Conservation (phyloP, 2,888 invertebrate genomes). For the Hirtodrosophila cameraria region DNA sequence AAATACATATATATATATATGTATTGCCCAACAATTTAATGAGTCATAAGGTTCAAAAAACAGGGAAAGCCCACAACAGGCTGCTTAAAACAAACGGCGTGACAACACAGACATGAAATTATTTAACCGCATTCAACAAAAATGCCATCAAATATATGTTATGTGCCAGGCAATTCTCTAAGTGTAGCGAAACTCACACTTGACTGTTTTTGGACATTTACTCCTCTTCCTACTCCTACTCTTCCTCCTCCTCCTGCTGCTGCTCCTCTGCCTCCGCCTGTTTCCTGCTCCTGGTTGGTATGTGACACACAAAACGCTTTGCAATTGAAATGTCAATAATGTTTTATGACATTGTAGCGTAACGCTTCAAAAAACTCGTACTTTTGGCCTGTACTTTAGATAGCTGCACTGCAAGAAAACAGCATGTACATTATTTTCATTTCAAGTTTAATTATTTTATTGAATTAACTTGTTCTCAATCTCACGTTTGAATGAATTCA, state of each 20-base stretch:
- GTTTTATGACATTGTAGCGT: slow-evolving; percentile 63
- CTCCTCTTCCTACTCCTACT: background rate
- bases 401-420: slow-evolving; percentile 19
- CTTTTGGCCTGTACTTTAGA: background rate
- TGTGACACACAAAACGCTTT: slow-evolving; percentile 56
- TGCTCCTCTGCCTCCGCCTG: background rate
- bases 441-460: too few species aligned
- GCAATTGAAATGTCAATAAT: slow-evolving; percentile 79
- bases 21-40: slow-evolving; percentile 59
- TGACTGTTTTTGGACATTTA: background rate
- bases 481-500: too few species aligned
- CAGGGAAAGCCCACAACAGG: slow-evolving; percentile 1
- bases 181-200: background rate
- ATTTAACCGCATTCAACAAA: slow-evolving; percentile 32
- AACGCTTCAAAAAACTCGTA: slow-evolving; percentile 46
- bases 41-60: slow-evolving; percentile 28
- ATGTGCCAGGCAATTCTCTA: background rate
- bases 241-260: background rate
- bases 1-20: too few species aligned
- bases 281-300: background rate
- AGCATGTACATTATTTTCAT: too few species aligned
- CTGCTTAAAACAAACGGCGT: slow-evolving; percentile 48
- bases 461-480: too few species aligned
- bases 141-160: slow-evolving; percentile 12
- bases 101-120: slow-evolving; percentile 53